phyloP scores from a whole-genome alignment of 2,797 vertebrate species.

The Gallinago stenura region DNA sequence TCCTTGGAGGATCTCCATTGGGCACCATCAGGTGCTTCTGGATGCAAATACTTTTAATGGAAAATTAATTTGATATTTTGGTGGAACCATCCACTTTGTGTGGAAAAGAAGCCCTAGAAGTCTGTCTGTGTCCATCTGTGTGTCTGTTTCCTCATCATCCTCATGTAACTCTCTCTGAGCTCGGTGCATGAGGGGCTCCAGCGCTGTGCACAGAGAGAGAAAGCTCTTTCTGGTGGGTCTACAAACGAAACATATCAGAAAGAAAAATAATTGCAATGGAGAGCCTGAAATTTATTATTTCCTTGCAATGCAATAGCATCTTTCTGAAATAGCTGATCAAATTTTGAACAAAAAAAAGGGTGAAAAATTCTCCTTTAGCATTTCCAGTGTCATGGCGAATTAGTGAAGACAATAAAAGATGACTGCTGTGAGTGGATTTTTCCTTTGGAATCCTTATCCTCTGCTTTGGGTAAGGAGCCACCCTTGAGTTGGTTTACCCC shows the following conservation, averaged over 20 bases:
- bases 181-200: no score
- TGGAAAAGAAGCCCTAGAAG: not conserved
- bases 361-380: not conserved
- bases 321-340: not conserved
- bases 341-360: not conserved
- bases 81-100: not conserved
- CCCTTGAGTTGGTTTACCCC: rapidly evolving
- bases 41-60: not conserved
- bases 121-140: not conserved
- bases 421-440: not conserved
- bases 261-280: not conserved
- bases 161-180: not conserved
- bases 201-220: not conserved
- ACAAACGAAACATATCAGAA: not conserved
- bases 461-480: not conserved
- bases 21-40: not conserved
- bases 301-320: not conserved
- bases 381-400: not conserved
- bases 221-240: not conserved
- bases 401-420: not conserved
- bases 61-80: not conserved
- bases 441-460: not conserved
- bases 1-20: not conserved
- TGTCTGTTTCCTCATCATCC: not conserved
- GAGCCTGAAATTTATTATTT: not conserved